phyloP scores from a whole-genome alignment of 2,797 vertebrate species.

The Emydoidea blandingii region DNA sequence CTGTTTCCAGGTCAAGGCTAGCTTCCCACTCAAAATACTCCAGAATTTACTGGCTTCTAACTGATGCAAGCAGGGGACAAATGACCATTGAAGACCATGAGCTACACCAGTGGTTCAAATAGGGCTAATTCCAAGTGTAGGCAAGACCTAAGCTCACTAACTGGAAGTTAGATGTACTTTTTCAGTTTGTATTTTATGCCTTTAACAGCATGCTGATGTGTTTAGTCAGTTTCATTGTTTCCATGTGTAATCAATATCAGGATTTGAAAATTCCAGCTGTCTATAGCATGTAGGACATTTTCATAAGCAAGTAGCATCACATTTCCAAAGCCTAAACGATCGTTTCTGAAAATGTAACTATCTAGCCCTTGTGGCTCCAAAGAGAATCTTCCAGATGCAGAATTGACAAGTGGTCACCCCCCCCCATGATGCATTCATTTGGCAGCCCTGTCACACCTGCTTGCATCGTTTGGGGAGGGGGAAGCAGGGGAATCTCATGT shows the following conservation, averaged over 20 bases:
- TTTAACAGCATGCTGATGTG: not conserved
- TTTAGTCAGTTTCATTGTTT: not conserved
- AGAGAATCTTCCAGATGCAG: not conserved
- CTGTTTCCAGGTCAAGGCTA: not conserved
- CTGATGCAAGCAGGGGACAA: not conserved
- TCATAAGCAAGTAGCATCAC: not conserved
- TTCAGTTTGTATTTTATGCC: not conserved
- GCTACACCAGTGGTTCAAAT: too few relatives aligned
- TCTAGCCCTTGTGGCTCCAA: not conserved
- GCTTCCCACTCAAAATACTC: not conserved
- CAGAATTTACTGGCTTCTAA: not conserved
- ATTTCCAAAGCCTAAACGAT: not conserved
- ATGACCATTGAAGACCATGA: not conserved
- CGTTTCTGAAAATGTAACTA: not conserved
- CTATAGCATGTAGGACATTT: not conserved
- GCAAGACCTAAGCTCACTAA: not conserved
- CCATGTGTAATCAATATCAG: not conserved
- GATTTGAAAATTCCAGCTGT: not conserved
- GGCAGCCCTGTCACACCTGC: not conserved
- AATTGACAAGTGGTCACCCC: too few relatives aligned
- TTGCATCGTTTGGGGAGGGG: not conserved
- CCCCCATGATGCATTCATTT: not conserved
- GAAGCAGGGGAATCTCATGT: not conserved
- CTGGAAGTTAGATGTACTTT: not conserved
- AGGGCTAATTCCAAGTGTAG: too few relatives aligned